These are phyloP conservation scores for Odontomyia ornata DNA, from an alignment of 2,888 invertebrate species.

Conservation along the genomic window DNA sequence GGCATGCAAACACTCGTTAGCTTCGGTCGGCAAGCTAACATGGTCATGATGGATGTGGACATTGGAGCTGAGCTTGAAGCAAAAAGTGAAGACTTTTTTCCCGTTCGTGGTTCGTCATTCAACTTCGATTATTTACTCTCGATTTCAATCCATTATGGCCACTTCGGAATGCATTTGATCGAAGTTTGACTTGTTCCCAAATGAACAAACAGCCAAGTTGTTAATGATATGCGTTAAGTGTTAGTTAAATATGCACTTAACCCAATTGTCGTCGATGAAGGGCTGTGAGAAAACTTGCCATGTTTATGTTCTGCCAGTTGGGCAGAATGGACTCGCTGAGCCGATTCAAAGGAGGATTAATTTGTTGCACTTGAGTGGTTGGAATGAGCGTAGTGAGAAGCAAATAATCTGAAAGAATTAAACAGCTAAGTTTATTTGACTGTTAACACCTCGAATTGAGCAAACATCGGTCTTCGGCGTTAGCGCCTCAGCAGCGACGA, in stretches of 20 bases:
- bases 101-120: neutral
- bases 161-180: slow-evolving; percentile 23
- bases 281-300: slow-evolving; percentile 26
- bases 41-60: neutral
- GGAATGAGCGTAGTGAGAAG: too few species aligned
- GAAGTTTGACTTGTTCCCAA: slow-evolving; percentile 34
- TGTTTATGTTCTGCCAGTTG: neutral
- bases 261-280: slow-evolving; percentile 26
- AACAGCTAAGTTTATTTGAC: too few species aligned
- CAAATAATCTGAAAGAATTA: too few species aligned
- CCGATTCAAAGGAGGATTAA: neutral
- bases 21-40: neutral
- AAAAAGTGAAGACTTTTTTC: slow-evolving; percentile 19
- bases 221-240: slow-evolving; percentile 40
- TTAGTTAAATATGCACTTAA: slow-evolving; percentile 41
- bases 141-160: slow-evolving; percentile 35
- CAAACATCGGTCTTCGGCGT: too few species aligned
- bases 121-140: slow-evolving; percentile 38
- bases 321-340: neutral
- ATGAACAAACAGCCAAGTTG: slow-evolving; percentile 22
- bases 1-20: neutral
- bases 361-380: slow-evolving; percentile 5
- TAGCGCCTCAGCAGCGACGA: too few species aligned
- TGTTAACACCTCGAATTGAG: too few species aligned
- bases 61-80: slow-evolving; percentile 2